These are phyloP conservation scores for Drosophila bocqueti DNA, from an alignment of 1,140 invertebrate genomes.

Conservation along the genomic window DNA sequence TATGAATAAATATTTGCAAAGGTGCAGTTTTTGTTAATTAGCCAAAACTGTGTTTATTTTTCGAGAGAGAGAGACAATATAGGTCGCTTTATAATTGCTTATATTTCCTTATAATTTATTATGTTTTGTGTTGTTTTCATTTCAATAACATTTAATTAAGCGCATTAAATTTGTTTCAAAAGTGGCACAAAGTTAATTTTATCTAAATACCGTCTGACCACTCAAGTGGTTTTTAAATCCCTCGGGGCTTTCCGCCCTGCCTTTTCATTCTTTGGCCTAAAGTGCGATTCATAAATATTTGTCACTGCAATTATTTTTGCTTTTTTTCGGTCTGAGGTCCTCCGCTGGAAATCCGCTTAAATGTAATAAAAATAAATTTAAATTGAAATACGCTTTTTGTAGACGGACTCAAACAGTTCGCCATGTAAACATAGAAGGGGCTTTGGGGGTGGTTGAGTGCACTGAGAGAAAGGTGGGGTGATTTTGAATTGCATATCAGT, in stretches of 20 bases:
- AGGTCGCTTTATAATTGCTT: background rate
- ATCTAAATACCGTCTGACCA: background rate
- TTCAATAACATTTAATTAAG: background rate
- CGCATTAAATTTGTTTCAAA: background rate
- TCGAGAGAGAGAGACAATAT: background rate
- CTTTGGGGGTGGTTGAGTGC: background rate
- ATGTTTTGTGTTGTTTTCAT: background rate
- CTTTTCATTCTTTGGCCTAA: background rate
- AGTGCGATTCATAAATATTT: constrained; percentile 45
- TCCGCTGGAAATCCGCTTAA: constrained; percentile 35
- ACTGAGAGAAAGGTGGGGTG: background rate
- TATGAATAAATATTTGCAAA: too few species aligned
- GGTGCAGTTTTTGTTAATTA: background rate
- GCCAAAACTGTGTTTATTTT: background rate
- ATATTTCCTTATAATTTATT: background rate
- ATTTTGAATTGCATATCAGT: too few species aligned
- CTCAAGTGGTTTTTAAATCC: constrained; percentile 18
- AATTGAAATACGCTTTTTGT: constrained; percentile 48
- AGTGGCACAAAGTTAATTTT: constrained; percentile 3
- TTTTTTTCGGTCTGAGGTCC: constrained; percentile 13
- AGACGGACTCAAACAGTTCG: constrained; percentile 17
- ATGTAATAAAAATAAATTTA: constrained; percentile 53
- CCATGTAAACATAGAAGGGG: constrained; percentile 12
- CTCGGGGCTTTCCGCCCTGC: background rate
- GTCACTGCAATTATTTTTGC: constrained; percentile 46